Evolutionary conservation across 1,140 invertebrate species (phyloP).

Genomic region (Drosophila repletoides): DNA sequence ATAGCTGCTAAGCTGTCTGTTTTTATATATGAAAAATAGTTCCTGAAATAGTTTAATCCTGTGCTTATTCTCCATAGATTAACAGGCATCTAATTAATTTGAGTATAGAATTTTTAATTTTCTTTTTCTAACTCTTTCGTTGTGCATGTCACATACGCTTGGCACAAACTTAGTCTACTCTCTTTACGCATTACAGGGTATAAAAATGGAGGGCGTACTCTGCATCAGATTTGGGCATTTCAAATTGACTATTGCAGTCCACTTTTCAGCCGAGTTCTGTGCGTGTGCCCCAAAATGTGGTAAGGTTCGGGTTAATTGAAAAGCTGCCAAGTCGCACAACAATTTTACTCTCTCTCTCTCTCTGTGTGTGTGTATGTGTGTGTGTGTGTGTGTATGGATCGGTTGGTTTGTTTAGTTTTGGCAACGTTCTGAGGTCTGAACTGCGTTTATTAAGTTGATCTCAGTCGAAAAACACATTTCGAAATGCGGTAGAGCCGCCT

Average conservation of each 20-base stretch:
- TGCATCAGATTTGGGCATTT: slow-evolving; percentile 11
- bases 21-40: no score
- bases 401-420: not conserved
- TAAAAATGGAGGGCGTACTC: no score
- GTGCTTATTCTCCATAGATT: no score
- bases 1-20: no score
- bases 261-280: not conserved
- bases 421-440: not conserved
- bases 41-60: no score
- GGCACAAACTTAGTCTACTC: no score
- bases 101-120: no score
- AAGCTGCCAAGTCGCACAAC: slow-evolving; percentile 41
- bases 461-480: not conserved
- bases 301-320: slow-evolving; percentile 51
- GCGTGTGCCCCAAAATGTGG: slow-evolving; percentile 31
- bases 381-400: not conserved
- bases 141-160: no score
- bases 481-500: not conserved
- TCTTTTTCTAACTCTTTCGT: no score
- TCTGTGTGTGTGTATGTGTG: not conserved
- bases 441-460: not conserved
- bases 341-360: not conserved
- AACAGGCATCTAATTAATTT: no score
- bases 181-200: not conserved
- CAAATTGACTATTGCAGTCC: slow-evolving; percentile 51